These are phyloP conservation scores for Gobionotothen gibberifrons DNA, from an alignment of 2,797 vertebrate genomes.

Conservation along the genomic window DNA sequence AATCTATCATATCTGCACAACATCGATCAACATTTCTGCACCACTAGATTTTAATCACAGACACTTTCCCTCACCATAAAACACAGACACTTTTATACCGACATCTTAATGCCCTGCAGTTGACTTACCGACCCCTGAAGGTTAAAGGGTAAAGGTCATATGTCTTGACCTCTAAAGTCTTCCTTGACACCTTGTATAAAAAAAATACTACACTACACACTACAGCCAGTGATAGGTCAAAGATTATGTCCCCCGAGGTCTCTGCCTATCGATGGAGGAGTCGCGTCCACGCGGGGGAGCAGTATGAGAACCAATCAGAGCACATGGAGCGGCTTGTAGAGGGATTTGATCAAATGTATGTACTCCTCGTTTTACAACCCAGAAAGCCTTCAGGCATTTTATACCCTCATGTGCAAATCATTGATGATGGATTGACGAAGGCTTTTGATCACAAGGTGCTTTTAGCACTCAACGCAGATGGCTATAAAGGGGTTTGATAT, in stretches of 20 bases:
- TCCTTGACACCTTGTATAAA: conserved; percentile 48
- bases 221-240: conserved; percentile 22
- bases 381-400: conserved; percentile 37
- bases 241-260: conserved; percentile 42
- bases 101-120: neutral
- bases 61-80: neutral
- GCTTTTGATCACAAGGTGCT: conserved; percentile 32
- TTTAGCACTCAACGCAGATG: conserved; percentile 20
- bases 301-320: conserved; percentile 34
- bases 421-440: conserved; percentile 42
- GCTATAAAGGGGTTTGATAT: neutral
- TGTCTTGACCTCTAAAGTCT: conserved; percentile 51
- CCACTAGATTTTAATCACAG: conserved; percentile 23
- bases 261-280: conserved; percentile 36
- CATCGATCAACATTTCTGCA: conserved; percentile 6
- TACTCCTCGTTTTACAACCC: conserved; percentile 50
- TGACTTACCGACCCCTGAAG: conserved; percentile 30
- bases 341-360: conserved; percentile 49
- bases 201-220: no score
- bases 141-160: conserved; percentile 57
- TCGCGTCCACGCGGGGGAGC: neutral
- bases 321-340: conserved; percentile 5
- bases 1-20: no score
- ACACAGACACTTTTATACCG: neutral
- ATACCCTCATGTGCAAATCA: conserved; percentile 41